Evolutionary conservation across 2,888 invertebrate genomes (phyloP).

Genomic region (Xestobium rufovillosum): DNA sequence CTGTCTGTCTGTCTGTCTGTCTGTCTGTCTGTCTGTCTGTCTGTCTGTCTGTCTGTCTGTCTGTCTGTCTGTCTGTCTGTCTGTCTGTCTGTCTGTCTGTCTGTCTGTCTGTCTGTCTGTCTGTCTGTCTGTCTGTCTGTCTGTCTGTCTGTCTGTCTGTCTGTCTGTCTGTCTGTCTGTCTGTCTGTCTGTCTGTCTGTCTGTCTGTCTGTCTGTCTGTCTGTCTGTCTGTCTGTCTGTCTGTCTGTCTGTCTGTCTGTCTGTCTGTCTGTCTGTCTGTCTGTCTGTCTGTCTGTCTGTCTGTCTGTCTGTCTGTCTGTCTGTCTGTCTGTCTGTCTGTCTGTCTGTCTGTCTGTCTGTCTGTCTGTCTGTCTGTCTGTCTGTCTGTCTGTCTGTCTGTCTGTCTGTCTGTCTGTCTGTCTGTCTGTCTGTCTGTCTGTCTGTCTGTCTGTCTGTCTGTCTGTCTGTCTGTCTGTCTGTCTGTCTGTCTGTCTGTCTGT

Average conservation of each 20-base stretch:
- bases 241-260: slow-evolving; percentile 3
- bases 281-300: slow-evolving; percentile 4
- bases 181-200: slow-evolving; percentile 3
- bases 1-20: no score
- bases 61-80: no score
- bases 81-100: slow-evolving; percentile 4
- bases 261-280: slow-evolving; percentile 4
- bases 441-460: slow-evolving; percentile 3
- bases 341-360: slow-evolving; percentile 3
- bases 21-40: no score
- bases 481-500: slow-evolving; percentile 4
- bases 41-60: no score
- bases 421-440: slow-evolving; percentile 4
- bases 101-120: slow-evolving; percentile 4
- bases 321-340: slow-evolving; percentile 4
- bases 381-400: slow-evolving; percentile 4
- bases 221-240: slow-evolving; percentile 4
- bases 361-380: slow-evolving; percentile 4
- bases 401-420: slow-evolving; percentile 3
- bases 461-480: slow-evolving; percentile 3
- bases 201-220: slow-evolving; percentile 4
- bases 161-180: slow-evolving; percentile 4
- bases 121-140: slow-evolving; percentile 3
- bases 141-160: slow-evolving; percentile 4
- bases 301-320: slow-evolving; percentile 3